Evolutionary conservation across 2,113 vertebrate species (phyloP).

Genomic region (Phocoena phocoena): DNA sequence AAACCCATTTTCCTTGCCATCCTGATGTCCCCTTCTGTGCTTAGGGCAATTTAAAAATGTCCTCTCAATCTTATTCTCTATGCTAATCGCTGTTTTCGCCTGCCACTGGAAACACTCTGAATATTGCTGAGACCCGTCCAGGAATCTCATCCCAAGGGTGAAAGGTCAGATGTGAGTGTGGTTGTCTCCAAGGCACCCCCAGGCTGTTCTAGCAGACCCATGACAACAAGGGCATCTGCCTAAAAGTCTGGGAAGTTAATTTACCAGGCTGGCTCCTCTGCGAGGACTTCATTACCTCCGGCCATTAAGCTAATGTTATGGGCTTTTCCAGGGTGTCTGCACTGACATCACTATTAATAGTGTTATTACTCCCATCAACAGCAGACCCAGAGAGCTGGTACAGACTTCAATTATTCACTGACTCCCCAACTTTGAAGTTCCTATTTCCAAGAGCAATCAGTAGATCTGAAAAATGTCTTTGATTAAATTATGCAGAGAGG

Average conservation of each 20-base stretch:
- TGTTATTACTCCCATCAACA: slow-evolving; percentile 84
- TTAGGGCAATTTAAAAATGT: background rate
- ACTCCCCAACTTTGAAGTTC: slow-evolving; percentile 77
- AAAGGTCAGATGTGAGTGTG: background rate
- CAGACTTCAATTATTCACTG: slow-evolving; percentile 82
- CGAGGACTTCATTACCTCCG: slow-evolving; percentile 83
- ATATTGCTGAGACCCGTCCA: background rate
- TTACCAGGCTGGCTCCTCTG: slow-evolving; percentile 74
- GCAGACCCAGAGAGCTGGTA: slow-evolving; percentile 74
- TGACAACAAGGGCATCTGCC: slow-evolving; percentile 41
- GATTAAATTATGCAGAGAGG: slow-evolving; percentile 69
- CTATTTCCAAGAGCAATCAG: slow-evolving; percentile 60
- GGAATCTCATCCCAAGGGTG: background rate
- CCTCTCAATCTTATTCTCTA: background rate
- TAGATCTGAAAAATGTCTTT: slow-evolving; percentile 57
- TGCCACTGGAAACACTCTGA: background rate
- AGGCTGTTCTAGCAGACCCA: background rate
- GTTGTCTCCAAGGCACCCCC: background rate
- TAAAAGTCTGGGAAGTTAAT: slow-evolving; percentile 80
- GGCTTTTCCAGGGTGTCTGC: slow-evolving; percentile 82
- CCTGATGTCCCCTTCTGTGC: background rate
- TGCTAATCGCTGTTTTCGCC: background rate
- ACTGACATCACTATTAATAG: slow-evolving; percentile 83
- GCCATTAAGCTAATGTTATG: slow-evolving; percentile 87
- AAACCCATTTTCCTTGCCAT: background rate